Percentiles rank a stretch among this genome's conserved stretches.
phyloP scores from a whole-genome alignment of 2,888 invertebrate species.

The Himalopsyche anomala region DNA sequence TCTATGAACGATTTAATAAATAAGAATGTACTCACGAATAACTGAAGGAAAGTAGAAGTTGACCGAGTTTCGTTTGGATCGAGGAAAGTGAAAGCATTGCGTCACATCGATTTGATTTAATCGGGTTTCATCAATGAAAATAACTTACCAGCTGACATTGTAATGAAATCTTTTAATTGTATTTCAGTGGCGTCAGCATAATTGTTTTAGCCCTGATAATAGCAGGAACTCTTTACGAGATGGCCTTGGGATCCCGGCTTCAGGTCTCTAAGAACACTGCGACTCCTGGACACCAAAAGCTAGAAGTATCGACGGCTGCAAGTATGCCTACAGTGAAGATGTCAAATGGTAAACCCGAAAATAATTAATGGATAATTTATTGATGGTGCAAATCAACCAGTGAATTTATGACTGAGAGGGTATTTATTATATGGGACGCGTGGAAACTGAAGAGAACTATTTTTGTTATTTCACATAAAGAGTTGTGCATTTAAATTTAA shows the following conservation, averaged over 20 bases:
- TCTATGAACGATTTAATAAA: conserved; percentile 14
- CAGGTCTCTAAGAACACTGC: conserved; percentile 68
- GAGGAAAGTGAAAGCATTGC: conserved; percentile 36
- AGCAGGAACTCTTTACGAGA: conserved; percentile 84
- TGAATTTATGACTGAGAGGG: too few relatives aligned
- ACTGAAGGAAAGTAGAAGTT: conserved; percentile 33
- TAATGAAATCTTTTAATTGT: conserved; percentile 31
- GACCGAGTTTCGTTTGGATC: background rate
- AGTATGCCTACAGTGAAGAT: conserved; percentile 62
- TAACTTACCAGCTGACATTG: background rate
- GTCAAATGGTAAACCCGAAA: conserved; percentile 57
- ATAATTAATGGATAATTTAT: too few relatives aligned
- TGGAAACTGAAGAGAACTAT: too few relatives aligned
- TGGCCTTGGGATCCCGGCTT: conserved; percentile 74
- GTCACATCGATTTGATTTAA: background rate
- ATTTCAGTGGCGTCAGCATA: conserved; percentile 76
- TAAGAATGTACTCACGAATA: background rate
- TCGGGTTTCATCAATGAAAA: background rate
- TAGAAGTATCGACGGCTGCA: conserved; percentile 69
- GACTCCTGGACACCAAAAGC: conserved; percentile 73
- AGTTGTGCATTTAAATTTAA: too few relatives aligned
- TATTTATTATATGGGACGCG: too few relatives aligned
- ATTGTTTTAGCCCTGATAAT: conserved; percentile 78
- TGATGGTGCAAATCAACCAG: too few relatives aligned
- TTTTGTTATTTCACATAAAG: too few relatives aligned